Conservation (phyloP, 2,888 invertebrate species). For the Schizotus pectinicornis region DNA sequence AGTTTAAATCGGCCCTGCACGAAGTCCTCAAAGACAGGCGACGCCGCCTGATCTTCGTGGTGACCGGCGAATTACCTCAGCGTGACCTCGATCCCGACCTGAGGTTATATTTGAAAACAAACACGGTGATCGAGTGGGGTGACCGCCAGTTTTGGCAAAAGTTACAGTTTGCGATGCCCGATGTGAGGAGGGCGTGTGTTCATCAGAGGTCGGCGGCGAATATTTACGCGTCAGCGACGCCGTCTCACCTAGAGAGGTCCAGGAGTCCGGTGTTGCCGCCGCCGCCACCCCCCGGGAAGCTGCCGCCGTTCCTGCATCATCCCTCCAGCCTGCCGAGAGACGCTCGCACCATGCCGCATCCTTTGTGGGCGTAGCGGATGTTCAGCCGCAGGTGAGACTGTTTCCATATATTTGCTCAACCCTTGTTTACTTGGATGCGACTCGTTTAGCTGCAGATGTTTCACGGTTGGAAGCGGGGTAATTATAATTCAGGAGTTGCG, state of each 20-base stretch:
- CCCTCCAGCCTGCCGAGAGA: slow-evolving; percentile 60
- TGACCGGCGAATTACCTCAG: slow-evolving; percentile 88
- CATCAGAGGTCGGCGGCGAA: slow-evolving; percentile 73
- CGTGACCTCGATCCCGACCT: slow-evolving; percentile 91
- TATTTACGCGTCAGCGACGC: slow-evolving; percentile 71
- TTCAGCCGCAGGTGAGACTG: slow-evolving; percentile 59
- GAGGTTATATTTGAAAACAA: slow-evolving; percentile 86
- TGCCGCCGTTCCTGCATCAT: slow-evolving; percentile 63
- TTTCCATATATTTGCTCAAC: slow-evolving; percentile 32
- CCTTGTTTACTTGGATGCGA: slow-evolving; percentile 35
- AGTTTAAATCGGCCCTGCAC: slow-evolving; percentile 92
- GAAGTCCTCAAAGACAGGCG: slow-evolving; percentile 87
- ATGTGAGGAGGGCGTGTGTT: slow-evolving; percentile 69
- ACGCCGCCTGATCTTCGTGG: slow-evolving; percentile 86
- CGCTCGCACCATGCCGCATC: slow-evolving; percentile 69
- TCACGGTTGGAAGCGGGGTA: slow-evolving; percentile 9
- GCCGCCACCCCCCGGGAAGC: slow-evolving; percentile 65
- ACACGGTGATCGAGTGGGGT: slow-evolving; percentile 91
- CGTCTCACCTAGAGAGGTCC: slow-evolving; percentile 58
- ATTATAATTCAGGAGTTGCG: slow-evolving; percentile 17
- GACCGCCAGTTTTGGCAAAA: slow-evolving; percentile 98
- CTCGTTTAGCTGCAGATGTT: slow-evolving; percentile 35
- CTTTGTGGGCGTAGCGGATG: slow-evolving; percentile 82
- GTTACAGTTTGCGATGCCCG: slow-evolving; percentile 88
- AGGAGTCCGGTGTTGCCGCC: slow-evolving; percentile 68